phyloP scores from a whole-genome alignment of 1,140 invertebrate genomes.

The Latrodectus geometricus region DNA sequence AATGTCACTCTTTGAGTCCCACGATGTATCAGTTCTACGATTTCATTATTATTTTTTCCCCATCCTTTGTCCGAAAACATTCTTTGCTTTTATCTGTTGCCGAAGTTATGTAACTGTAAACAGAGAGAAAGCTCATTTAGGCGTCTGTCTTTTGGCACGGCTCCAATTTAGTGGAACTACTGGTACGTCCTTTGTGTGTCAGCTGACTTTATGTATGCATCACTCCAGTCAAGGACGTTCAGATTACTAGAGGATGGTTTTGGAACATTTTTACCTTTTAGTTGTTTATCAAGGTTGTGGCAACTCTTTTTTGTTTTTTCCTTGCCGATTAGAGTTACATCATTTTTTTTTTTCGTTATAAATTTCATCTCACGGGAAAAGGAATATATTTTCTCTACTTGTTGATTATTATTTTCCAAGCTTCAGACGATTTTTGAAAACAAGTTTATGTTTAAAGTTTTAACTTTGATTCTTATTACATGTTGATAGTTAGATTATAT shows the following conservation, averaged over 20 bases:
- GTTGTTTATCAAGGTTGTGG: slow-evolving; percentile 48
- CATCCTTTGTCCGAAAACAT: slow-evolving; percentile 38
- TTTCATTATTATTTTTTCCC: slow-evolving; percentile 6
- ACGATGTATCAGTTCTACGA: background rate
- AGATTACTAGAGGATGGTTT: slow-evolving; percentile 47
- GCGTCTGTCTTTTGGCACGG: slow-evolving; percentile 32
- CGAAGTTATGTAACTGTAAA: slow-evolving; percentile 53
- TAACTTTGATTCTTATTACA: too few relatives aligned
- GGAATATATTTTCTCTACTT: background rate
- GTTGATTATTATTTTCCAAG: background rate
- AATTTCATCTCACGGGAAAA: slow-evolving; percentile 9
- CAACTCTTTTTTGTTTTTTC: background rate
- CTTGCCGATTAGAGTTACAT: slow-evolving; percentile 31
- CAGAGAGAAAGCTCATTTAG: slow-evolving; percentile 46
- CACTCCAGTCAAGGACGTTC: slow-evolving; percentile 52
- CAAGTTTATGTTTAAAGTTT: slow-evolving; percentile 2
- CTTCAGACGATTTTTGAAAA: background rate
- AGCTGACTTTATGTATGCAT: slow-evolving; percentile 54
- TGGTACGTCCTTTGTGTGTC: slow-evolving; percentile 48
- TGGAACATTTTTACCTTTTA: slow-evolving; percentile 54
- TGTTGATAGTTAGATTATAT: too few relatives aligned
- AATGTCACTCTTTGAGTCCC: slow-evolving; percentile 33
- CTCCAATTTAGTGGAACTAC: slow-evolving; percentile 43
- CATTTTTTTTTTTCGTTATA: slow-evolving; percentile 7
- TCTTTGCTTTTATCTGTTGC: slow-evolving; percentile 45